Conservation (phyloP, 2,888 invertebrate species). For the Thymelicus sylvestris region DNA sequence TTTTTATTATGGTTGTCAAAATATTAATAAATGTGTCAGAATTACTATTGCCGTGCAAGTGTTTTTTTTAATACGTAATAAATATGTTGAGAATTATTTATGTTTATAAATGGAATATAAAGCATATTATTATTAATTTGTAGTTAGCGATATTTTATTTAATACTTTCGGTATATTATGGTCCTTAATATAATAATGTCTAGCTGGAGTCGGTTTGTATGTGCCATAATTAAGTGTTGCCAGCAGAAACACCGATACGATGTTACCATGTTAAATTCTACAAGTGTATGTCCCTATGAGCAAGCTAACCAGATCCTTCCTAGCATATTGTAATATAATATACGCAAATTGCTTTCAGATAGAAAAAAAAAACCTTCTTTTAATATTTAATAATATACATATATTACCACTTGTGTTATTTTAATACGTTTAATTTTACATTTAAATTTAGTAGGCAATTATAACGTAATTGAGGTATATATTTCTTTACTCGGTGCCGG, state of each 20-base stretch:
- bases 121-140: slow-evolving; percentile 19
- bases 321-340: slow-evolving; percentile 69
- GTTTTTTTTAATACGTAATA: slow-evolving; percentile 21
- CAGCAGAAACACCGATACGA: slow-evolving; percentile 79
- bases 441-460: slow-evolving; percentile 71
- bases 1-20: slow-evolving; percentile 33
- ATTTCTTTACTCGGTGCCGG: slow-evolving; percentile 49
- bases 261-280: slow-evolving; percentile 74
- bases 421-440: slow-evolving; percentile 63
- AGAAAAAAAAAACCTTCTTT: slow-evolving; percentile 65
- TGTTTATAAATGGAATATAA: slow-evolving; percentile 10
- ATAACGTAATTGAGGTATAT: slow-evolving; percentile 62
- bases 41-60: slow-evolving; percentile 14
- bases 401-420: slow-evolving; percentile 61
- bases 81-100: neutral
- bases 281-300: slow-evolving; percentile 51
- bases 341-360: slow-evolving; percentile 74
- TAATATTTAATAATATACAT: slow-evolving; percentile 45
- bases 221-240: slow-evolving; percentile 81
- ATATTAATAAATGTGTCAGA: slow-evolving; percentile 28
- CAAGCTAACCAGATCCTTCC: slow-evolving; percentile 68
- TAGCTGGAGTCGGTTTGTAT: slow-evolving; percentile 64
- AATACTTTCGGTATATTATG: slow-evolving; percentile 52
- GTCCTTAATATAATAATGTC: slow-evolving; percentile 81
- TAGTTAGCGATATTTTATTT: slow-evolving; percentile 7